Conservation (phyloP, 2,797 vertebrate genomes). For the Pseudochirops cupreus region DNA sequence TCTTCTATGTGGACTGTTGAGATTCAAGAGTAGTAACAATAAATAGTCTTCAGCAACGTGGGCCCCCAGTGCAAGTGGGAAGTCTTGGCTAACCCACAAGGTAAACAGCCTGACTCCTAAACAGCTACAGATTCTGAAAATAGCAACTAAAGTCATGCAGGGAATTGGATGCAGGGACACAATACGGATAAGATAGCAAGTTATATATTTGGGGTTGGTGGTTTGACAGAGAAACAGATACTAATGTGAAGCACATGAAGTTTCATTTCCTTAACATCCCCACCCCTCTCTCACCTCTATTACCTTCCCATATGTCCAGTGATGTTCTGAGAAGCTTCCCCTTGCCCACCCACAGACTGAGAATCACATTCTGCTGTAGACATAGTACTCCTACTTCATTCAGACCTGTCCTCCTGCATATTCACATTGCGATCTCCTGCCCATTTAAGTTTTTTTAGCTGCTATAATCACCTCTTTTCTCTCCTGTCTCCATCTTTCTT, state of each 20-base stretch:
- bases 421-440: neutral
- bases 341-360: neutral
- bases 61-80: conserved; percentile 15
- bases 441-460: neutral
- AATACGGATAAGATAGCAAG: neutral
- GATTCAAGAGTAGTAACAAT: conserved; percentile 2
- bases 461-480: neutral
- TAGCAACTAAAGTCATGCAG: conserved; percentile 15
- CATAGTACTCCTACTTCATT: neutral
- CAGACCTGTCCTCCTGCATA: neutral
- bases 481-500: neutral
- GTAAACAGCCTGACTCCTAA: conserved; percentile 20
- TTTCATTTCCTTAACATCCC: neutral
- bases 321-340: neutral
- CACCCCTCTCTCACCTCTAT: neutral
- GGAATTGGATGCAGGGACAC: neutral
- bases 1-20: neutral
- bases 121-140: conserved; percentile 27
- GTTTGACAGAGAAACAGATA: neutral
- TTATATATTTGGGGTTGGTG: neutral
- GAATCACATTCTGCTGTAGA: neutral
- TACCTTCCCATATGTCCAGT: neutral
- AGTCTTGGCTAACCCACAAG: neutral
- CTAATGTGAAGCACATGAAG: neutral
- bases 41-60: conserved; percentile 9